Percentiles rank a stretch among this genome's conserved stretches.
phyloP scores from a whole-genome alignment of 2,888 invertebrate species.

The Agrenia bidenticulata region DNA sequence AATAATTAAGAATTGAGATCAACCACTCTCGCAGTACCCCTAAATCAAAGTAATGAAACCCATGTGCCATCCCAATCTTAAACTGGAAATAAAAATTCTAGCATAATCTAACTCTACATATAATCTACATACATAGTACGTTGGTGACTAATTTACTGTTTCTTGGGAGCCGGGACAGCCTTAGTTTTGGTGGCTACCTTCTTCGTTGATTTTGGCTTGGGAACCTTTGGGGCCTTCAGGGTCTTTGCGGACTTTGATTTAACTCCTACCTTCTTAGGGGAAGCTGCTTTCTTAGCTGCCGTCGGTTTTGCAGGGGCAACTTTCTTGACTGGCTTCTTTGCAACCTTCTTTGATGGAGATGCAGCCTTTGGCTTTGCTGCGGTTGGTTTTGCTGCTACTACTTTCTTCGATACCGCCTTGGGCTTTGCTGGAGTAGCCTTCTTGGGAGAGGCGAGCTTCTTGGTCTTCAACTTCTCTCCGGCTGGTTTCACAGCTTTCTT shows the following conservation, averaged over 20 bases:
- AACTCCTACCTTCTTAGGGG: slow-evolving; percentile 17
- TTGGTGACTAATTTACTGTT: too few species aligned
- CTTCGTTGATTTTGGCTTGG: slow-evolving; percentile 39
- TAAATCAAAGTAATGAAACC: too few species aligned
- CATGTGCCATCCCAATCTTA: too few species aligned
- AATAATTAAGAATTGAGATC: too few species aligned
- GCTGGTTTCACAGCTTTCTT: slow-evolving; percentile 30
- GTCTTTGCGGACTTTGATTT: slow-evolving; percentile 30
- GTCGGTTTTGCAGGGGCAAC: slow-evolving; percentile 4
- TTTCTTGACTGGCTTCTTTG: slow-evolving; percentile 15
- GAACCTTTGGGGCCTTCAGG: slow-evolving; percentile 36
- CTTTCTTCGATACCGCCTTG: slow-evolving; percentile 30
- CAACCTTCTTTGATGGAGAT: slow-evolving; percentile 2
- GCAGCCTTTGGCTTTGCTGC: slow-evolving; percentile 26
- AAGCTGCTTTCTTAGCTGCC: slow-evolving; percentile 8
- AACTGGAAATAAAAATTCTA: too few species aligned
- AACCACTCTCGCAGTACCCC: too few species aligned
- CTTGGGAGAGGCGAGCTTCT: slow-evolving; percentile 24
- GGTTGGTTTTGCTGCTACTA: slow-evolving; percentile 33
- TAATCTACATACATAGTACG: too few species aligned
- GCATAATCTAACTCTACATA: too few species aligned
- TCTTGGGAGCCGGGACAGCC: too few species aligned
- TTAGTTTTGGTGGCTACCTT: too few species aligned
- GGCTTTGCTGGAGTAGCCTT: slow-evolving; percentile 25
- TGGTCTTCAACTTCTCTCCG: slow-evolving; percentile 23